Base-by-base conservation (phyloP, 2,888 invertebrate species). In the Ophion costatus region DNA sequence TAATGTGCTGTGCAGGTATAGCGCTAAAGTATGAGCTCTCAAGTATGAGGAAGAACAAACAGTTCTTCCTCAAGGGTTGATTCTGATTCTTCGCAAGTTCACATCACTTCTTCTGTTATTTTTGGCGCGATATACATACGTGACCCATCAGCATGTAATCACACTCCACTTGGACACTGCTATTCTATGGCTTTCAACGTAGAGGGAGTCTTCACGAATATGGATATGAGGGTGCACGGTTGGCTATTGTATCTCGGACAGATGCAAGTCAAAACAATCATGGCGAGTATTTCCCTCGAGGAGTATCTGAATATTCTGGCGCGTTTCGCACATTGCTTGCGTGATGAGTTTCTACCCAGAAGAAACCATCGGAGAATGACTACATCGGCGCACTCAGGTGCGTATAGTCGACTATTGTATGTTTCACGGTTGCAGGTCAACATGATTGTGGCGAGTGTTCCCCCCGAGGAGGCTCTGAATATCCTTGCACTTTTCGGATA, bases 401-500 rank as follows among this genome's bases (percentile, higher is more conserved):
- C 51, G 17, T 51, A 17, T 51, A 14, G 14, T 14, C 51, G 14
- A 14, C 51, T 17, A 51, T 51, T 51, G 51, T 51, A 2, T 17
- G 3, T 51, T 51, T 17, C 3, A 14, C 51, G 17, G 51, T 17
- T 51, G 51, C 51, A 51, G 5, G 51, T 51, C 14, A 17, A 51
- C 14, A 51, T 17, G 17, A 51, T 38, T 38, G 38, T 1, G 51
- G 5, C 14, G 51, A 14, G 17, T 51, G 4, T 14, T 51, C 4
- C 5, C 17, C 51, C 11, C 10, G 11, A 67, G 42, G 10, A 20
- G 66, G 33, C 20, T 42, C 42, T 42, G 42, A 22, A 29, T 38
- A 14, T 67, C 2, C 42, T 42, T 42, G 42, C 38, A 10, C 61
- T 82, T 75, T 61, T 83, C 38, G 38, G 38, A 38, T 38, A 61